These are phyloP conservation scores for Adelognathus sp. DNA, from an alignment of 2,888 invertebrate species.

Conservation along the genomic window DNA sequence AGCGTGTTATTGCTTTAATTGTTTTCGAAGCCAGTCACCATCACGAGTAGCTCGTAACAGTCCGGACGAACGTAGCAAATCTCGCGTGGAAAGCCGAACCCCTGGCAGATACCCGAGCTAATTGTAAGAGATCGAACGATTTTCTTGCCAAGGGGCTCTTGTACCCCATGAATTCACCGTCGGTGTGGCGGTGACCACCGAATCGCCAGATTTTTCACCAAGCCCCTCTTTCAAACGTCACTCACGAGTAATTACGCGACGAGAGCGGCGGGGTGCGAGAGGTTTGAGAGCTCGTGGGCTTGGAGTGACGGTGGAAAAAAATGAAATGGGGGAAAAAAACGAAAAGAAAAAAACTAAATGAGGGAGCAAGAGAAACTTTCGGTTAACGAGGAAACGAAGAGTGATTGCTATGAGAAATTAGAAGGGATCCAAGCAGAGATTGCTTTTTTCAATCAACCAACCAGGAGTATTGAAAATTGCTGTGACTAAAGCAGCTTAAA, in stretches of 20 bases:
- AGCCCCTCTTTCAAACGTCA: slow-evolving; percentile 11
- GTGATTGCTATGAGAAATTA: slow-evolving; percentile 27
- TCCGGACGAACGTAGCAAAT: neutral
- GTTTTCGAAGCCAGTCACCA: neutral
- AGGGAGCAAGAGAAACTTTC: slow-evolving; percentile 2
- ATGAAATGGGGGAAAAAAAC: too few relatives aligned
- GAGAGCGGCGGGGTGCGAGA: neutral
- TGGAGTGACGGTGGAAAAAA: slow-evolving; percentile 1
- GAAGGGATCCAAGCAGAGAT: neutral
- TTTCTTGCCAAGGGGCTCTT: neutral
- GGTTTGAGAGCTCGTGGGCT: neutral
- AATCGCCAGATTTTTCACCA: slow-evolving; percentile 23
- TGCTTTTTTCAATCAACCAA: slow-evolving; percentile 27
- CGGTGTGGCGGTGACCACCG: neutral
- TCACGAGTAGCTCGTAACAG: neutral
- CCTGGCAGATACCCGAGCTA: neutral
- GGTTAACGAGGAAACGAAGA: slow-evolving; percentile 19
- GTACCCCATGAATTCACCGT: slow-evolving; percentile 1
- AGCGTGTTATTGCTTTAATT: neutral
- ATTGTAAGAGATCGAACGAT: neutral
- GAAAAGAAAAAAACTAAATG: neutral
- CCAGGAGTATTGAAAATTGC: neutral
- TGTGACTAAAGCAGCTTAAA: neutral
- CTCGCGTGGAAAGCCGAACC: neutral
- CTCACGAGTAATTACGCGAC: slow-evolving; percentile 16